Base-by-base conservation (phyloP, 2,797 vertebrate species). In the Pempheris klunzingeri region DNA sequence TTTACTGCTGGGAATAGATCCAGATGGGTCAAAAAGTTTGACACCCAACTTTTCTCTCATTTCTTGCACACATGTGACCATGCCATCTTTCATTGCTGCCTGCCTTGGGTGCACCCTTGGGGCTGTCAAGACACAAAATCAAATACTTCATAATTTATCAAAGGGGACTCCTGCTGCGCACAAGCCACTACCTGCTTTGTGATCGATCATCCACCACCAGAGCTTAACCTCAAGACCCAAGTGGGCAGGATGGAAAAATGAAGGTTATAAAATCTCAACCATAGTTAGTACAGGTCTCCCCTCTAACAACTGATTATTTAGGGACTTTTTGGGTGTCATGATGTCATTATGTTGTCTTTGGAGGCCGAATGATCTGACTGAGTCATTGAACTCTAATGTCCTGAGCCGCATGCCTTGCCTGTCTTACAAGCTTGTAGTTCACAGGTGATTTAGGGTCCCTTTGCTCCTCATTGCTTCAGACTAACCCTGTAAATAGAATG, bases 371-470 rank as follows among this genome's bases (percentile, higher is more conserved):
- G 43, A 72, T 70, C 61, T 55, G 58, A 77, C 28, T 55, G 52
- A 83, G 65, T 6, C 52, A 32, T 39, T 61, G n/a, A 46, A 39
- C 43, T 24, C 41, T 38, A 36, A 39, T 32, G 20, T 10, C 20
- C 5, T 18, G 30, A 63, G 43, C 44, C 6, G 2, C 12, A 54
- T 57, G n/a, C 13, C 0, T 65, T 13, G 18, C n/a, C n/a, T 64
- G 18, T 65, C 47, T 55, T 71, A n/a, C 28, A 61, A 36, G n/a
- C 58, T 60, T 39, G 44, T 57, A 50, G 61, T 43, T 67, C 64
- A 59, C 44, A 78, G 55, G 65, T 77, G 49, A 83, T 83, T 81
- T 74, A 61, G 46, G 20, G 54, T 47, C 38, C 28, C 49, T 69
- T 64, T 71, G 36, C 44, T 64, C 53, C 30, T 63, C 5, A 1